These are phyloP conservation scores for Rhinichthys osculus DNA, from an alignment of 2,797 vertebrate genomes.

Conservation along the genomic window DNA sequence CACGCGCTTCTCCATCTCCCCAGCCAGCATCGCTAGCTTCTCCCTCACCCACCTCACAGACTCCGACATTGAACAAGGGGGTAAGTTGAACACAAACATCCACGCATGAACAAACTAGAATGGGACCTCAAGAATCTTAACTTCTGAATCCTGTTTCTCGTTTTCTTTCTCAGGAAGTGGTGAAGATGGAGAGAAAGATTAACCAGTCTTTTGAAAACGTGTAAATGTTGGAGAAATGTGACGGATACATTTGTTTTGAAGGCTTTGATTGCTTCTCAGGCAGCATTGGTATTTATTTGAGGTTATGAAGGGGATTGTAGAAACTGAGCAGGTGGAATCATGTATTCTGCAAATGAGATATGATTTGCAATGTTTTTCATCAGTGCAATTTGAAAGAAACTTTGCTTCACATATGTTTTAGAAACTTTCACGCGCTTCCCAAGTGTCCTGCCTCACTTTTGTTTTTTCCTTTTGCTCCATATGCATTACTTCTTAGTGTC, in stretches of 20 bases:
- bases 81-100: slow-evolving; percentile 72
- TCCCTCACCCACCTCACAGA: slow-evolving; percentile 92
- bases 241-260: slow-evolving; percentile 43
- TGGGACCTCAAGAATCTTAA: not conserved
- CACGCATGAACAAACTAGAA: not conserved
- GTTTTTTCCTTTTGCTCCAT: slow-evolving; percentile 57
- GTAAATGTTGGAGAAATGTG: slow-evolving; percentile 47
- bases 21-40: slow-evolving; percentile 95
- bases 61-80: slow-evolving; percentile 97
- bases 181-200: slow-evolving; percentile 97
- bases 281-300: slow-evolving; percentile 64
- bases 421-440: slow-evolving; percentile 67
- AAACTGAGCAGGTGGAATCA: slow-evolving; percentile 37
- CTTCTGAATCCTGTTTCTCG: not conserved
- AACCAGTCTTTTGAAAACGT: slow-evolving; percentile 63
- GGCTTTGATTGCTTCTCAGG: slow-evolving; percentile 72
- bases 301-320: slow-evolving; percentile 58
- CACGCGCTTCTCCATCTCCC: slow-evolving; percentile 95
- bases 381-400: slow-evolving; percentile 68
- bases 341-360: not conserved
- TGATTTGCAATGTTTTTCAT: slow-evolving; percentile 61
- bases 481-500: slow-evolving; percentile 52
- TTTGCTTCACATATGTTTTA: slow-evolving; percentile 71
- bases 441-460: slow-evolving; percentile 66
- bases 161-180: slow-evolving; percentile 87